Conservation (phyloP, 2,113 vertebrate genomes). For the Pavo muticus region DNA sequence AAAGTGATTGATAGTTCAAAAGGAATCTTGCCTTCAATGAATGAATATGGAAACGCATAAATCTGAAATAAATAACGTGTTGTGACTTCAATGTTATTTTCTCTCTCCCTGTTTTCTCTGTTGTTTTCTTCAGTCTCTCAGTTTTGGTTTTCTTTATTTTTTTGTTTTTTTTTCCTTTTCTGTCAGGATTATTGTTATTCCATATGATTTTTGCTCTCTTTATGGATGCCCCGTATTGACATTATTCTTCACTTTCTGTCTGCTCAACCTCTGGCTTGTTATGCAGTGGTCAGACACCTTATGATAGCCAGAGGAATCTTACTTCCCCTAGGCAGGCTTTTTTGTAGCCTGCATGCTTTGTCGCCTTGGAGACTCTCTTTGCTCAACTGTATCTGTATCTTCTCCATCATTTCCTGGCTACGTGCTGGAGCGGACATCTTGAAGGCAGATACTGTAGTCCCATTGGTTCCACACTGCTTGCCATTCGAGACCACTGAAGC, state of each 20-base stretch:
- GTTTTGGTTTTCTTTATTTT: neutral
- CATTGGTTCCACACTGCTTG: fast-evolving
- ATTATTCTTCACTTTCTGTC: neutral
- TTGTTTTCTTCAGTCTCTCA: neutral
- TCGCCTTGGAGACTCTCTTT: neutral
- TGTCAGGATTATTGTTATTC: neutral
- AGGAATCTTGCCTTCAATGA: neutral
- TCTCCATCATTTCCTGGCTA: fast-evolving
- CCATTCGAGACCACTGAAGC: fast-evolving
- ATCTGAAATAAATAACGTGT: constrained; percentile 50
- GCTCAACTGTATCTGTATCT: neutral
- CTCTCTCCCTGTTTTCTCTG: neutral
- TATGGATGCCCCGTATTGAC: neutral
- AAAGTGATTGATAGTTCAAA: constrained; percentile 54
- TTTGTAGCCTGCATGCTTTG: fast-evolving
- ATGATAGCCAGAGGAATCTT: neutral
- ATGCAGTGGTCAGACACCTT: neutral
- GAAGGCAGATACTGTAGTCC: neutral
- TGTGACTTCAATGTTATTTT: neutral
- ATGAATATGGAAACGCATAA: constrained; percentile 7
- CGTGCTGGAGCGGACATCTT: fast-evolving
- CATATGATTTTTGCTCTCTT: neutral
- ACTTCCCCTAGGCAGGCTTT: neutral
- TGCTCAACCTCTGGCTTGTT: neutral
- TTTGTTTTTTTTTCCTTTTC: neutral